These are phyloP conservation scores for Conus betulinus DNA, from an alignment of 1,140 invertebrate species.

Conservation along the genomic window DNA sequence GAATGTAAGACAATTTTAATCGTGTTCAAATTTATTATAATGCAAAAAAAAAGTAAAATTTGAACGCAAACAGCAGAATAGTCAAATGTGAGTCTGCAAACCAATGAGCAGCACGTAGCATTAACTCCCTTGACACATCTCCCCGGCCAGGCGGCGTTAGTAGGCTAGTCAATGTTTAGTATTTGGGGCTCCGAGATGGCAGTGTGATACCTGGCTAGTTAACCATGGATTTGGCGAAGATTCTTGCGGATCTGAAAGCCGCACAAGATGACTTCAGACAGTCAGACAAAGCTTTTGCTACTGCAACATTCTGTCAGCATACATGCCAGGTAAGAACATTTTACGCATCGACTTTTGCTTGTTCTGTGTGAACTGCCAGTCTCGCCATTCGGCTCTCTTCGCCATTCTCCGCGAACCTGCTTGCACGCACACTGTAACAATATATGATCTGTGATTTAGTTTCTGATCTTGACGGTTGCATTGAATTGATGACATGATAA, in stretches of 20 bases:
- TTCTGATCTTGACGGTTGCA: no score
- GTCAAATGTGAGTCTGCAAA: no score
- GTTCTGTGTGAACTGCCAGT: conserved; percentile 36
- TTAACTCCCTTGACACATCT: conserved; percentile 3
- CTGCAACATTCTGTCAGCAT: conserved; percentile 57
- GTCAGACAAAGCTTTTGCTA: conserved; percentile 52
- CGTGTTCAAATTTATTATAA: no score
- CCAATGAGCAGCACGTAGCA: no score
- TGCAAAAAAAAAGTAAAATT: no score
- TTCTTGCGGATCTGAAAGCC: conserved; percentile 55
- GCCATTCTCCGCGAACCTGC: conserved; percentile 33
- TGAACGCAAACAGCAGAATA: no score
- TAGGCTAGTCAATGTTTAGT: conserved; percentile 2
- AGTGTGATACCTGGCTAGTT: conserved; percentile 14
- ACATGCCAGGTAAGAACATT: conserved; percentile 56
- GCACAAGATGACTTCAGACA: conserved; percentile 52
- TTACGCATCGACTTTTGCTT: conserved; percentile 21
- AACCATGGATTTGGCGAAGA: conserved; percentile 56
- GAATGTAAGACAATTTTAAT: no score
- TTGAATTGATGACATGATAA: no score
- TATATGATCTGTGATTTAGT: no score
- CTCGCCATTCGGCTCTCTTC: not conserved
- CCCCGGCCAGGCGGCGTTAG: conserved; percentile 17
- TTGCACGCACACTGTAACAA: conserved; percentile 30
- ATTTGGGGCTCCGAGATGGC: conserved; percentile 6